Evolutionary conservation across 2,888 invertebrate species (phyloP).

Genomic region (Polydrusus pterygomalis): DNA sequence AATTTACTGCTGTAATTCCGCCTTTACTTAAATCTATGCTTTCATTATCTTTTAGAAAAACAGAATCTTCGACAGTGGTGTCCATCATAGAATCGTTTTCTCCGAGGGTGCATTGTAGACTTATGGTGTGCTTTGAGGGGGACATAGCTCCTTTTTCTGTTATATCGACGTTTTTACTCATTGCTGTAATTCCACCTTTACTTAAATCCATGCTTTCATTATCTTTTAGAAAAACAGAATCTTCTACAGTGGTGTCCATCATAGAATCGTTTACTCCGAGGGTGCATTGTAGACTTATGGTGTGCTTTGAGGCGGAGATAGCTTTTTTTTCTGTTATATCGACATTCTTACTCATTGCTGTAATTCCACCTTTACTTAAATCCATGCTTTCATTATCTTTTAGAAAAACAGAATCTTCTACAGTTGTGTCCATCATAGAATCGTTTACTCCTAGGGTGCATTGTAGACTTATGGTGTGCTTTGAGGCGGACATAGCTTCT

Average conservation of each 20-base stretch:
- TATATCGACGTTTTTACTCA: neutral
- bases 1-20: no score
- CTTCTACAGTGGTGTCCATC: neutral
- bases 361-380: neutral
- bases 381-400: neutral
- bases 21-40: no score
- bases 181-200: no score
- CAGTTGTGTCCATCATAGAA: neutral
- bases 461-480: slow-evolving; percentile 13
- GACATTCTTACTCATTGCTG: neutral
- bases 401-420: neutral
- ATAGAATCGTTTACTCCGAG: neutral
- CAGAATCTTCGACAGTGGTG: neutral
- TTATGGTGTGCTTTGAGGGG: neutral
- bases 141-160: no score
- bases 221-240: no score
- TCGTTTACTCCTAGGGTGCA: slow-evolving; percentile 8
- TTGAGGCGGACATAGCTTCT: neutral
- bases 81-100: neutral
- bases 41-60: no score
- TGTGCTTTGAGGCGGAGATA: neutral
- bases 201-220: neutral
- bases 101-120: slow-evolving; percentile 25
- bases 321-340: neutral
- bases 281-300: slow-evolving; percentile 14